Base-by-base conservation (phyloP, 2,888 invertebrate genomes). In the Harpalus rufipes region DNA sequence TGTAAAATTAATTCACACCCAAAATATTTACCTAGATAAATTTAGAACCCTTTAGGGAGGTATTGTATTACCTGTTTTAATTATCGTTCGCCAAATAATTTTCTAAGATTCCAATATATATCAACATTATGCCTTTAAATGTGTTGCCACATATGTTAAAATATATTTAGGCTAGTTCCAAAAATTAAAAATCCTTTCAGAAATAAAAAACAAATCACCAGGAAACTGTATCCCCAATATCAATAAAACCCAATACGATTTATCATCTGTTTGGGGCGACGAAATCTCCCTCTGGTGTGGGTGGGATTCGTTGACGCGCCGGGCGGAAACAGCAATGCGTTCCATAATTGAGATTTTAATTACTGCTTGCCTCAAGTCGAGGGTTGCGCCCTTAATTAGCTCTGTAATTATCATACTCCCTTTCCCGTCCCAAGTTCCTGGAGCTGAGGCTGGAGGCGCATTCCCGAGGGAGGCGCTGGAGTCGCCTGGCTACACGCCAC, bases 331-430 rank as follows among this genome's bases (percentile, higher is more conserved):
- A 44, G 72, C 72, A 74, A 78, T 78, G 78, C 78, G 78, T 78
- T 78, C 58, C 58, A 84, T 84, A 84, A 84, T 84, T 84, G 84
- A 84, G 84, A 84, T 76, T 84, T 84, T 84, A 84, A 84, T 84
- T 84, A 84, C 84, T 84, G 56, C 25, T 32, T 81, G 81, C 72
- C 72, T 65, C 78, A 84, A 84, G 84, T 44, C 63, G 84, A 63
- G 78, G 84, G 84, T 78, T 78, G 61, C 78, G 78, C 78, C 82
- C 78, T 84, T 84, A 84, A 84, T 84, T 84, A 84, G 84, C 84
- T 84, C 65, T 78, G 84, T 84, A 84, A 84, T 84, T 84, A 84
- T 84, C 84, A 84, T 76, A 63, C 63, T 59, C 51, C 78, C 78
- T 65, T 51, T 78, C 32, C 25, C 63, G 44, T 39, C 51, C 78